phyloP scores from a whole-genome alignment of 2,888 invertebrate species.

The Pollenia griseotomentosa region DNA sequence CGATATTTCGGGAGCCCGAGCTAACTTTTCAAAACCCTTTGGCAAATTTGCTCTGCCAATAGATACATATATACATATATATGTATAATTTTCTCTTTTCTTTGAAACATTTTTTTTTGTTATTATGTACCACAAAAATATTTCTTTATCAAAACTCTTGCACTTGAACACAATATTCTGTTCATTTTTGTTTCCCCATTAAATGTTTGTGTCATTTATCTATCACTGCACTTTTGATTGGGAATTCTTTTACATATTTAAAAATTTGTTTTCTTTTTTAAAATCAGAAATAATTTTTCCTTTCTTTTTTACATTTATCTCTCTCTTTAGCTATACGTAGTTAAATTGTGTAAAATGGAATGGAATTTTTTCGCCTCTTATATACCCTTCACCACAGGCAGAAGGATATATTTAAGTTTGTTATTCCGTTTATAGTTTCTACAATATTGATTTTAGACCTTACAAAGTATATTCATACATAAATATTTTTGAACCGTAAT shows the following conservation, averaged over 20 bases:
- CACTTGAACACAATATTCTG: neutral
- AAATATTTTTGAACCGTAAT: too few relatives aligned
- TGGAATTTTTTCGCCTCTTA: constrained; percentile 8
- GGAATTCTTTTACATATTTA: constrained; percentile 27
- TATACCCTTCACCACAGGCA: neutral
- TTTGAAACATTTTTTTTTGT: too few relatives aligned
- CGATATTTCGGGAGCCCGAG: too few relatives aligned
- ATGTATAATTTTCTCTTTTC: too few relatives aligned
- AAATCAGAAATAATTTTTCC: neutral
- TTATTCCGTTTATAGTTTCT: too few relatives aligned
- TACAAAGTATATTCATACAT: too few relatives aligned
- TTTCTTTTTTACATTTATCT: constrained; percentile 9
- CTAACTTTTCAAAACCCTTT: too few relatives aligned
- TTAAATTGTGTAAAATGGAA: constrained; percentile 37
- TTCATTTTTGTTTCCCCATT: neutral
- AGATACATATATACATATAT: too few relatives aligned
- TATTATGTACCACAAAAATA: neutral
- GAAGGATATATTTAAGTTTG: too few relatives aligned
- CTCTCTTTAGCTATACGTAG: constrained; percentile 4
- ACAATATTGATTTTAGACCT: too few relatives aligned
- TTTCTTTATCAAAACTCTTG: neutral
- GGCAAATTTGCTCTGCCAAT: too few relatives aligned
- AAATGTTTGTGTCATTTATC: neutral
- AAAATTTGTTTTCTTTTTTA: neutral
- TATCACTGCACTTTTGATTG: constrained; percentile 33